A percentile compares a stretch with the other conserved stretches of the same genome.
phyloP scores from a whole-genome alignment of 2,888 invertebrate species.

The Eutolmus rufibarbis region DNA sequence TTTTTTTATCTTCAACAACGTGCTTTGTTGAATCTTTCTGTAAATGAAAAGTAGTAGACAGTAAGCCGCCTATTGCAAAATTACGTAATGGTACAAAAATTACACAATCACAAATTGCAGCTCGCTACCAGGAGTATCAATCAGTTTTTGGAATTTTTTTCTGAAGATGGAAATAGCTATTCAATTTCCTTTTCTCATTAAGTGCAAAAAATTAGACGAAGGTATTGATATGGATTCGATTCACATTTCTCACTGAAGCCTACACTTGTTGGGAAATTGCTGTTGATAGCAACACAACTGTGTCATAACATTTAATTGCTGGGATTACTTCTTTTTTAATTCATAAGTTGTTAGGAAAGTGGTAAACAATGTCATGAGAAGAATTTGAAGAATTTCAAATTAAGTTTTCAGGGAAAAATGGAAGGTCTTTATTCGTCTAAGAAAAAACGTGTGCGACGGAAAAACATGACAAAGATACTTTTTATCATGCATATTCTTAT shows the following conservation, averaged over 20 bases:
- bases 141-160: not conserved
- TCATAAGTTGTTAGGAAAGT: not conserved
- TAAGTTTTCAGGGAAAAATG: not conserved
- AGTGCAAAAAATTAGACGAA: not conserved
- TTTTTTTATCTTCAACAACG: not conserved
- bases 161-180: not conserved
- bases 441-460: not conserved
- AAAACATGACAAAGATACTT: too few relatives aligned
- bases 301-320: not conserved
- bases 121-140: not conserved
- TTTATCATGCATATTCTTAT: too few relatives aligned
- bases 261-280: not conserved
- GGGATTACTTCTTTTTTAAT: not conserved
- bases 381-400: not conserved
- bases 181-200: not conserved
- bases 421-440: not conserved
- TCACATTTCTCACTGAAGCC: not conserved
- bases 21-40: not conserved
- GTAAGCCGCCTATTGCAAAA: not conserved
- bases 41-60: not conserved
- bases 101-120: not conserved
- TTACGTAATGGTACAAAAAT: not conserved
- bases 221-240: not conserved
- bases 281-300: not conserved
- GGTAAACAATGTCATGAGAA: not conserved